These are phyloP conservation scores for Syrmaticus mikado DNA, from an alignment of 2,113 vertebrate genomes.

Conservation along the genomic window DNA sequence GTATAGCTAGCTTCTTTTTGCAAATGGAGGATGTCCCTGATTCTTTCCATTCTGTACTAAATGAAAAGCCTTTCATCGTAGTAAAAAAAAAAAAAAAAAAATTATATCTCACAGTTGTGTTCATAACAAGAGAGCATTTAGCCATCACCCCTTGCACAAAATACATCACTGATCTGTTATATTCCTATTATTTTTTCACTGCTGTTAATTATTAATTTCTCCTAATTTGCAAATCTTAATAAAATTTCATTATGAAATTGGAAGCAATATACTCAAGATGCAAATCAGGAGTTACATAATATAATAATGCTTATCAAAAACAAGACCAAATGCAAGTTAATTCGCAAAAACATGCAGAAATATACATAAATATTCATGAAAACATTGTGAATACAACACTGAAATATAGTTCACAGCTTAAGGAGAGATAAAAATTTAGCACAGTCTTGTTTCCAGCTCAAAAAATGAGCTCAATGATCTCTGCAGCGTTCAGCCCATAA, in stretches of 20 bases:
- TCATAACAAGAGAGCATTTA: neutral
- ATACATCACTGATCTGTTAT: neutral
- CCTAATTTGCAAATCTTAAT: slow-evolving; percentile 39
- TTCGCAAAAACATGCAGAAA: slow-evolving; percentile 14
- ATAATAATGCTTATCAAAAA: slow-evolving; percentile 43
- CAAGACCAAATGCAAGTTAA: slow-evolving; percentile 56
- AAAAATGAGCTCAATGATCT: neutral
- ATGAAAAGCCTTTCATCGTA: neutral
- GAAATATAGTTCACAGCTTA: slow-evolving; percentile 75
- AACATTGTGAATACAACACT: slow-evolving; percentile 28
- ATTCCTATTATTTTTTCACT: neutral
- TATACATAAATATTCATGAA: slow-evolving; percentile 53
- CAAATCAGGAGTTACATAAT: slow-evolving; percentile 49
- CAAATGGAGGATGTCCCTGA: neutral
- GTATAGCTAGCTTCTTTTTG: neutral
- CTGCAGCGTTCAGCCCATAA: neutral
- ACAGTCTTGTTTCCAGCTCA: slow-evolving; percentile 18
- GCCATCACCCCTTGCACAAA: neutral
- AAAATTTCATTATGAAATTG: slow-evolving; percentile 28
- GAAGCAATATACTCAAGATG: slow-evolving; percentile 39
- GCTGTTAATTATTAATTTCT: slow-evolving; percentile 23
- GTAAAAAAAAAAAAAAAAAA: neutral
- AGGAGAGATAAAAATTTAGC: neutral
- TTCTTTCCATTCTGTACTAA: neutral
- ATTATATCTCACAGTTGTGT: neutral